phyloP scores from a whole-genome alignment of 2,113 vertebrate genomes.

The Hepsetus odoe region DNA sequence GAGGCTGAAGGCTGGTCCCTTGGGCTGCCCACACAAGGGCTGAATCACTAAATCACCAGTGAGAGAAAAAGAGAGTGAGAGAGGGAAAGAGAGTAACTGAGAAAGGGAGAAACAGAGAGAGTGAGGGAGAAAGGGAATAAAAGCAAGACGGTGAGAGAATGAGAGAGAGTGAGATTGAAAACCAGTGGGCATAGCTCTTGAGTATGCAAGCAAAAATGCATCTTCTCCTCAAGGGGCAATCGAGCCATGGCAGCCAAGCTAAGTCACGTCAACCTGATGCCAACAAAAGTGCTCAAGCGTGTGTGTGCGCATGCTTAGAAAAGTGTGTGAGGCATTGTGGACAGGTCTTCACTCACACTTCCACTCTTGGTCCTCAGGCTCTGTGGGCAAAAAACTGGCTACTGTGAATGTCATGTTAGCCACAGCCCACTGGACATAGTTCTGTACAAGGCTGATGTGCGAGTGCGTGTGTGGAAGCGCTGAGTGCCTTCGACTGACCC shows the following conservation, averaged over 20 bases:
- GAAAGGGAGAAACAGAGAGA: not conserved
- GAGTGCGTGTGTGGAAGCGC: constrained; percentile 30
- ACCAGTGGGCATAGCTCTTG: constrained; percentile 18
- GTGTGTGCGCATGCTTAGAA: not conserved
- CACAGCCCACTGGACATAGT: constrained; percentile 71
- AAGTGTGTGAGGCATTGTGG: constrained; percentile 40
- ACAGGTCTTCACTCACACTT: constrained; percentile 50
- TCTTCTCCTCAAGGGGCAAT: constrained; percentile 71
- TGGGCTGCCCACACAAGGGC: constrained; percentile 16
- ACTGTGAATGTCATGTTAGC: constrained; percentile 67
- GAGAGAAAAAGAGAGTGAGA: constrained; percentile 13
- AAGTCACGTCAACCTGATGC: constrained; percentile 71
- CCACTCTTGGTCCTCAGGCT: constrained; percentile 31
- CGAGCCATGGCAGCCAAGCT: constrained; percentile 59
- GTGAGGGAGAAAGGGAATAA: not conserved
- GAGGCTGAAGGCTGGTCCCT: constrained; percentile 25
- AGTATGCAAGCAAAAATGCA: constrained; percentile 53
- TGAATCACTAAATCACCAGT: constrained; percentile 33
- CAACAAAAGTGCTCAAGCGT: constrained; percentile 37
- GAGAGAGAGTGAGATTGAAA: not conserved
- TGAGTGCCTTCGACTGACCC: constrained; percentile 22
- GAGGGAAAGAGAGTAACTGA: not conserved
- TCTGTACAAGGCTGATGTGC: constrained; percentile 39
- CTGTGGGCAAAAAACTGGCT: constrained; percentile 32
- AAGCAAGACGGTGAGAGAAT: too few species aligned